Base-by-base conservation (phyloP, 2,113 vertebrate species). In the Fukomys damarensis region DNA sequence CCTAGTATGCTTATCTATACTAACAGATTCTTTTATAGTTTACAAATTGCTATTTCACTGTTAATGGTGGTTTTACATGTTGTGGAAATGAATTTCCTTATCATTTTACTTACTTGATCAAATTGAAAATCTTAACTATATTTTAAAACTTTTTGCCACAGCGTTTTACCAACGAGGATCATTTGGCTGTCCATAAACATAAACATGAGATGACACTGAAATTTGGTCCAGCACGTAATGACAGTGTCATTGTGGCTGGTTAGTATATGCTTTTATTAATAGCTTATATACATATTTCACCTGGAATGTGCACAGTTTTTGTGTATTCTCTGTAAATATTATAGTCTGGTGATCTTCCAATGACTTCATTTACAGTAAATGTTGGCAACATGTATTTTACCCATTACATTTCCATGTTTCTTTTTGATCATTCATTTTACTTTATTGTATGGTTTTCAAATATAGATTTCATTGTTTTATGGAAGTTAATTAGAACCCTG, bases 131-230 rank as follows among this genome's bases (percentile, higher is more conserved):
- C 97, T 98, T 98, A 98, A 94, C 96, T 98, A 0, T 98, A 98
- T 98, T 97, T 98, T 98, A 96, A 98, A 98, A 98, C 98, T 98
- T 97, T 97, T 92, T 98, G 92, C 94, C 97, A 94, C 98, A 99
- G 99, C 99, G 99, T 99, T 99, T 99, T 99, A 99, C 99, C 98
- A 99, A 99, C 99, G 99, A 99, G 99, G 99, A 99, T 98, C 99
- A 99, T 99, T 99, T 99, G 99, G 99, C 99, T 98, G 99, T 99
- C 98, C 99, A 99, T 99, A 99, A 99, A 98, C 99, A 99, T 98
- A 99, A 99, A 99, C 99, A 99, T 99, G 99, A 99, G 99, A 99
- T 99, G 99, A 99, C 99, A 98, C 99, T 99, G 98, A 99, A 99
- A 99, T 99, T 99, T 99, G 99, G 99, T 98, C 99, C 99, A 82